These are phyloP conservation scores for Tetrax tetrax DNA, from an alignment of 2,113 vertebrate genomes.

Conservation along the genomic window DNA sequence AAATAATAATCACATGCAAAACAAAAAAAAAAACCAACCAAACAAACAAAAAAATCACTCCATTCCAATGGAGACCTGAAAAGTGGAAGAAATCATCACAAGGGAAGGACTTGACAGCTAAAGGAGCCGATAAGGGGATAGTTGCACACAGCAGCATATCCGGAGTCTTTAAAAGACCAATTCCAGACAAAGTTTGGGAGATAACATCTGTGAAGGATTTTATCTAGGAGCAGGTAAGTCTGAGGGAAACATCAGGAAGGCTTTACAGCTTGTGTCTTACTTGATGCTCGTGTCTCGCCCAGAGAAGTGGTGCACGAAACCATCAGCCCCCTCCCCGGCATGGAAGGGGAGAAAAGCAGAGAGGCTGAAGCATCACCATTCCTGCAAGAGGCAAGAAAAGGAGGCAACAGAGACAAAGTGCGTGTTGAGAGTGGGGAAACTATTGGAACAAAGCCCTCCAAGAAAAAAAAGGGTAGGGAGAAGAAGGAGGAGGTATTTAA, in stretches of 20 bases:
- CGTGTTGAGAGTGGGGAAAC: background rate
- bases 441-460: background rate
- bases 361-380: background rate
- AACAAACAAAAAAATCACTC: background rate
- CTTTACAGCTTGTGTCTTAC: background rate
- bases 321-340: background rate
- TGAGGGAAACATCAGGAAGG: background rate
- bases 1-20: background rate
- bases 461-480: background rate
- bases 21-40: background rate
- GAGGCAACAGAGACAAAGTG: fast-evolving
- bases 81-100: background rate
- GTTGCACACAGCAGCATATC: fast-evolving
- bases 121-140: background rate
- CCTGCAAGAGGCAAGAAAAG: background rate
- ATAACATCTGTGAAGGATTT: background rate
- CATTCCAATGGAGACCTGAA: background rate
- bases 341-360: background rate
- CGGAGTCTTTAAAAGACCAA: background rate
- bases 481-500: background rate
- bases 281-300: background rate
- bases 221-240: background rate
- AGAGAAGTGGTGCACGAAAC: background rate
- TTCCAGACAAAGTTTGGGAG: background rate
- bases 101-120: background rate